phyloP scores from a whole-genome alignment of 2,797 vertebrate species.

The Tolypeutes matacus region DNA sequence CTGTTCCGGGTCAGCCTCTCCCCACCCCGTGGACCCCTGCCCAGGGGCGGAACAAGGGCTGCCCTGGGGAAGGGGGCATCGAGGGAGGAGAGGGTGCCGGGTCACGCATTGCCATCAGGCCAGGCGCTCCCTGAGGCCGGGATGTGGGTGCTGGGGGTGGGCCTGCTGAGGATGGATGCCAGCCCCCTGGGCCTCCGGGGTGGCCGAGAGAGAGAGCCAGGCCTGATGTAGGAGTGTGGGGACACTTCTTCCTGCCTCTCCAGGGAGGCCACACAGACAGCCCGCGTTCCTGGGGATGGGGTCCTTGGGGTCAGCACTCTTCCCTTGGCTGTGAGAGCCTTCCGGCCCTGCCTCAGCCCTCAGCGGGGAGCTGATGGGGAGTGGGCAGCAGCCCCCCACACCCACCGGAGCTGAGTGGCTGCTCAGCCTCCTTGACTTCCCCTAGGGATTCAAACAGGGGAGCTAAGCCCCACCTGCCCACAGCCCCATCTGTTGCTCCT shows the following conservation, averaged over 20 bases:
- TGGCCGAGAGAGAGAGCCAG: not conserved
- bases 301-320: not conserved
- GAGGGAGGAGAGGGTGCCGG: not conserved
- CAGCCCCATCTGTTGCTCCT: constrained; percentile 65
- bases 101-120: not conserved
- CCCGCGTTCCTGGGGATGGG: not conserved
- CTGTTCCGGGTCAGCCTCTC: not conserved
- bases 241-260: not conserved
- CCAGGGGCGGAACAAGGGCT: not conserved
- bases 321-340: not conserved
- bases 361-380: not conserved
- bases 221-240: not conserved
- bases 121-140: not conserved
- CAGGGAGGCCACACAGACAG: not conserved
- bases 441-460: not conserved
- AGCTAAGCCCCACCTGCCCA: fast-evolving
- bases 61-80: not conserved
- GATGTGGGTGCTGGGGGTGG: not conserved
- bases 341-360: not conserved
- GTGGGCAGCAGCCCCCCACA: not conserved
- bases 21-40: not conserved
- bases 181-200: not conserved
- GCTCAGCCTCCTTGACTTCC: not conserved
- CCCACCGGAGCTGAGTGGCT: not conserved
- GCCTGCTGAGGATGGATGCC: not conserved